Base-by-base conservation (phyloP, 2,888 invertebrate genomes). In the Drosophila tanythrix region DNA sequence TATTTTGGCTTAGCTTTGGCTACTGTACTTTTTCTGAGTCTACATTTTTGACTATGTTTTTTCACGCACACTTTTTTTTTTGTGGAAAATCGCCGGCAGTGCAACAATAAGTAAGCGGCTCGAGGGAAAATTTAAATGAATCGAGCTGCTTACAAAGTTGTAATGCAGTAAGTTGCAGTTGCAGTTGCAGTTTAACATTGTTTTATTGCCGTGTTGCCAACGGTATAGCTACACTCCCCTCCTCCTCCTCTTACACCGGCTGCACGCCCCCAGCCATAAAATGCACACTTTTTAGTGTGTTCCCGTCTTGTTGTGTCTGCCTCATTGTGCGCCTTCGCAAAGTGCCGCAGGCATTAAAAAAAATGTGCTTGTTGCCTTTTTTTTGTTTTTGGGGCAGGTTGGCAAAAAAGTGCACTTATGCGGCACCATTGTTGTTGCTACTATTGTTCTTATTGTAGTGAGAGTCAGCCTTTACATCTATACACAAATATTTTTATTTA, bases 151-250 rank as follows among this genome's bases (percentile, higher is more conserved):
- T 60, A 70, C 64, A 82, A 77, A 74, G 58, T 71, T 74, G 35
- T 48, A 43, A 61, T 56, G 67, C 73, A 55, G 58, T 60, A 64
- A 43, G 77, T 67, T 82, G 74, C 81, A 78, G 66, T 80, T 80
- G 67, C 75, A 75, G 72, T 80, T 21, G 43, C 43, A 21, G 72
- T 77, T 62, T 69, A 55, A 21, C 18, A 66, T 63, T 64, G 68
- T 66, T 76, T 61, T 67, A 71, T 53, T 27, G 62, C 60, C n/a
- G 27, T 25, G 46, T 51, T 55, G 71, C 60, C 70, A 53, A 58
- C 40, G 60, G 38, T 55, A 3, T 18, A n/a, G 18, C 7, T 52
- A 48, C 46, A 4, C n/a, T 1, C 6, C n/a, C 27, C 27, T 10
- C 10, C 27, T 10, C 10, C 18, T 29, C 3, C 27, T 50, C 1